Evolutionary conservation across 2,113 vertebrate species (phyloP).

Genomic region (Ifrita kowaldi): DNA sequence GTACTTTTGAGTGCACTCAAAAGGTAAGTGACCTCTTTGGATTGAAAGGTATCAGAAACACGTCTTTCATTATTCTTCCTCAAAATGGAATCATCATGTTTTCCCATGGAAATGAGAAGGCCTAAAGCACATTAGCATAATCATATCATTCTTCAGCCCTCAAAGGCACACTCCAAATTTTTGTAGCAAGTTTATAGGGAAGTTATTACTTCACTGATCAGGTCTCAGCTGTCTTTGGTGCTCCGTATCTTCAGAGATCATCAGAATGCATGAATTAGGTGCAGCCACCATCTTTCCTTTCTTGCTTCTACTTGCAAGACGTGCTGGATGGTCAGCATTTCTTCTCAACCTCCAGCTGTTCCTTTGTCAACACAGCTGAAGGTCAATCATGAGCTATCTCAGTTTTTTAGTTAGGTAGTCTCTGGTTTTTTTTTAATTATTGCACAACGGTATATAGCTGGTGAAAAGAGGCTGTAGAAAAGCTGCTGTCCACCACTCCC

Average conservation of each 20-base stretch:
- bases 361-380: not conserved
- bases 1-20: not conserved
- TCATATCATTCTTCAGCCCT: not conserved
- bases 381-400: not conserved
- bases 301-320: not conserved
- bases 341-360: not conserved
- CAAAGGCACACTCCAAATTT: not conserved
- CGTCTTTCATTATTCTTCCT: not conserved
- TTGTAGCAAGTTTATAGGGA: not conserved
- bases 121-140: not conserved
- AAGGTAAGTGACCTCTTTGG: not conserved
- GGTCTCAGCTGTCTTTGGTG: not conserved
- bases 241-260: not conserved
- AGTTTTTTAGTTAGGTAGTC: not conserved
- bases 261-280: not conserved
- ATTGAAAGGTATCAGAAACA: not conserved
- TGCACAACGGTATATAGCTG: not conserved
- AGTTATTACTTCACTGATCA: not conserved
- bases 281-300: not conserved
- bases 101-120: not conserved
- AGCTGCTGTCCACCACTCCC: not conserved
- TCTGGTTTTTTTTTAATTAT: not conserved
- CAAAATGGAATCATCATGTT: not conserved
- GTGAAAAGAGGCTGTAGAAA: not conserved
- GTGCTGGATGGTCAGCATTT: not conserved